A percentile compares a stretch with the other conserved stretches of the same genome.
Evolutionary conservation across 2,797 vertebrate species (phyloP).

Genomic region (Tapirus indicus): DNA sequence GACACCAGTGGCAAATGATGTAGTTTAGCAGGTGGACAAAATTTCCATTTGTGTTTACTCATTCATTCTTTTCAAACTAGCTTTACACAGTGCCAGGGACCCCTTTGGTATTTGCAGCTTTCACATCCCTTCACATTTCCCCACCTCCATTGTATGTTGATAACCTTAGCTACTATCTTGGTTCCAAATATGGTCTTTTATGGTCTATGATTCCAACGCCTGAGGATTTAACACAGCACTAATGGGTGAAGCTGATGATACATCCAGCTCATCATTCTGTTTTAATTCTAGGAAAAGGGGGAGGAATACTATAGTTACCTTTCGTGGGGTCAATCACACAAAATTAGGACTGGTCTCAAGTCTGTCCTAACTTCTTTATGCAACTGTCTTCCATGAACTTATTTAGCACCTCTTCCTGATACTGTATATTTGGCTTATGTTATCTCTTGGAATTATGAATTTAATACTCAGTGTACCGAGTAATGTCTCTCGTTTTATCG

Average conservation of each 20-base stretch:
- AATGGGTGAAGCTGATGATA: neutral
- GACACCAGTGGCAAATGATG: neutral
- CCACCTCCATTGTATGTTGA: neutral
- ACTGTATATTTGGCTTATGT: neutral
- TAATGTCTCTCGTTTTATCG: neutral
- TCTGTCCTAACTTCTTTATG: conserved; percentile 2
- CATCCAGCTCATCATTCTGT: neutral
- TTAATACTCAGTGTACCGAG: neutral
- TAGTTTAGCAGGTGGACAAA: neutral
- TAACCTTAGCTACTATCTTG: neutral
- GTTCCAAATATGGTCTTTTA: neutral
- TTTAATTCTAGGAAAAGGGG: neutral
- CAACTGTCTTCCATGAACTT: neutral
- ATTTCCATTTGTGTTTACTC: neutral
- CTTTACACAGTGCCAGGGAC: neutral
- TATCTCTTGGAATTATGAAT: neutral
- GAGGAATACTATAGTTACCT: neutral
- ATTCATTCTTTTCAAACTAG: conserved; percentile 33
- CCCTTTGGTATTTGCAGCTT: neutral
- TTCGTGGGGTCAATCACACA: neutral
- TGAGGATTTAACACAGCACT: neutral
- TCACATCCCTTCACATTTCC: neutral
- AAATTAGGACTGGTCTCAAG: neutral
- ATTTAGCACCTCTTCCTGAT: neutral
- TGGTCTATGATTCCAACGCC: neutral